These are phyloP conservation scores for Helicolenus hilgendorfi DNA, from an alignment of 2,797 vertebrate genomes.

Conservation along the genomic window DNA sequence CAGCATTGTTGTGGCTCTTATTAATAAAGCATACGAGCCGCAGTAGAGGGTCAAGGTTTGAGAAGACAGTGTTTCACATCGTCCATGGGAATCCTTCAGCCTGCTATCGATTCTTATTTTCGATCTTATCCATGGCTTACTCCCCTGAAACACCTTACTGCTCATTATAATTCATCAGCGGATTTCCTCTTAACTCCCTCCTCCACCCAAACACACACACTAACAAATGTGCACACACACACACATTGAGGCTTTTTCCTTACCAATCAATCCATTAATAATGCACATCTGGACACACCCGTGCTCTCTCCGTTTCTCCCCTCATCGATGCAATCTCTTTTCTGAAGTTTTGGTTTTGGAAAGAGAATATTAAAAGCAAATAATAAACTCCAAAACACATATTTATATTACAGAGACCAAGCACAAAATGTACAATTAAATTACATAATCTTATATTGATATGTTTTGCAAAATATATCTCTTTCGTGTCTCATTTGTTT, in stretches of 20 bases:
- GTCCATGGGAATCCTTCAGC: constrained; percentile 79
- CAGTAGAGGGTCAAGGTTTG: constrained; percentile 75
- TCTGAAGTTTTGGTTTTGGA: constrained; percentile 6
- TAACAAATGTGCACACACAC: not conserved
- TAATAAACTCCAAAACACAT: not conserved
- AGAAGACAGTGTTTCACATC: constrained; percentile 67
- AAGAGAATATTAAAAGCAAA: not conserved
- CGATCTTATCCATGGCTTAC: constrained; percentile 69
- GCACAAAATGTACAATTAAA: not conserved
- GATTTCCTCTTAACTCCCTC: constrained; percentile 69
- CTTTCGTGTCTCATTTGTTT: not conserved
- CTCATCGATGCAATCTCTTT: not conserved
- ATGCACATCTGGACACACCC: constrained; percentile 73
- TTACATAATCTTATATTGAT: not conserved
- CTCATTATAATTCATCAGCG: constrained; percentile 87
- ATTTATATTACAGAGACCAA: not conserved
- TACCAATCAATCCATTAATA: constrained; percentile 88
- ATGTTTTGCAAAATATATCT: not conserved
- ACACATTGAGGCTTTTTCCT: constrained; percentile 46
- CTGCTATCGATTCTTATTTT: constrained; percentile 84
- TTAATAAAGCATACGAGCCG: constrained; percentile 73
- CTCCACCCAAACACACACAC: constrained; percentile 13
- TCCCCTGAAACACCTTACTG: constrained; percentile 84
- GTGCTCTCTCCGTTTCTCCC: constrained; percentile 1
- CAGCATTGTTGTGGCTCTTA: constrained; percentile 51